phyloP scores from a whole-genome alignment of 2,113 vertebrate genomes.

The Ceyx margarethae region DNA sequence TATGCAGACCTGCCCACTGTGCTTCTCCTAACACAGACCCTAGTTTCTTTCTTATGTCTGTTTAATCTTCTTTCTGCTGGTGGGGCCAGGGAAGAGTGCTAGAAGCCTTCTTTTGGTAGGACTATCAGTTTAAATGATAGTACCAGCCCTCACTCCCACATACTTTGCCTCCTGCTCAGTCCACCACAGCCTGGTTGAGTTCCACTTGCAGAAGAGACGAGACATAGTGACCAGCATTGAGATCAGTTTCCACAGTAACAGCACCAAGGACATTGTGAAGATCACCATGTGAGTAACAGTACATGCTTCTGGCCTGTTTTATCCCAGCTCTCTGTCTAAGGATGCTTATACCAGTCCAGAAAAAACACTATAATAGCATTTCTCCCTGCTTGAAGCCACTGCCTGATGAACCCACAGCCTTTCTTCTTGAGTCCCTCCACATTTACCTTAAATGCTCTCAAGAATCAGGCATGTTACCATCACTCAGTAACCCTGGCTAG shows the following conservation, averaged over 20 bases:
- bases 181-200: conserved; percentile 76
- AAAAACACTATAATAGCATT: background rate
- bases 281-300: conserved; percentile 75
- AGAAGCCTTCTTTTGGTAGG: background rate
- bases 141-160: background rate
- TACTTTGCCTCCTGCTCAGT: conserved; percentile 62
- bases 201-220: conserved; percentile 65
- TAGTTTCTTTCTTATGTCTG: background rate
- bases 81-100: background rate
- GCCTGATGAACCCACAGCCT: background rate
- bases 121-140: background rate
- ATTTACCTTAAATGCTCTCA: background rate
- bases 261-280: conserved; percentile 43
- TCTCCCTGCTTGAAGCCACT: background rate
- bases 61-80: background rate
- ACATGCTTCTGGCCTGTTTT: background rate
- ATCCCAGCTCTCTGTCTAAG: background rate
- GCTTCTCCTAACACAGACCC: background rate
- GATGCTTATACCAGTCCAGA: background rate
- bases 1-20: background rate
- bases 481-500: background rate
- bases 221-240: conserved; percentile 61
- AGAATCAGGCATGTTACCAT: background rate
- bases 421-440: background rate
- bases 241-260: conserved; percentile 64